These are phyloP conservation scores for Drosophila triauraria DNA, from an alignment of 1,140 invertebrate species.

Conservation along the genomic window DNA sequence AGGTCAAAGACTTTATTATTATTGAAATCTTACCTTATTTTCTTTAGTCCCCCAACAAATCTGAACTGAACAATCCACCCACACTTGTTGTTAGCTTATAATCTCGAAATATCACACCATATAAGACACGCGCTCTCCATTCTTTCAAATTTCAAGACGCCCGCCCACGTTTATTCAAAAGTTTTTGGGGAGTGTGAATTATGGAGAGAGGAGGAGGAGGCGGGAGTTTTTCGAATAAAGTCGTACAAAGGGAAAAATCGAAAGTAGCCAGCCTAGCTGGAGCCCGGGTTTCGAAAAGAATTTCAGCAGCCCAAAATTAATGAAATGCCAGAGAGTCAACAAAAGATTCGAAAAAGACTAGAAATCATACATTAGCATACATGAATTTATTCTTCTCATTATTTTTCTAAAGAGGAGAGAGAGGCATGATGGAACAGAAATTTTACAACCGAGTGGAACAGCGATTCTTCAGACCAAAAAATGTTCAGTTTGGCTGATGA, in stretches of 20 bases:
- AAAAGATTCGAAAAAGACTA: constrained; percentile 19
- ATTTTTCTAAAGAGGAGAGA: constrained; percentile 13
- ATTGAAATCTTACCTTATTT: background rate
- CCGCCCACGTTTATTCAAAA: constrained; percentile 30
- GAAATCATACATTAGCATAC: constrained; percentile 65
- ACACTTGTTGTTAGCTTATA: constrained; percentile 29
- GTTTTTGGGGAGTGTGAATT: constrained; percentile 25
- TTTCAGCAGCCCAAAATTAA: constrained; percentile 60
- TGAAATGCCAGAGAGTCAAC: constrained; percentile 54
- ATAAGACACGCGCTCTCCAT: constrained; percentile 31
- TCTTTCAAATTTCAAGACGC: constrained; percentile 18
- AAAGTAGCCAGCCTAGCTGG: constrained; percentile 55
- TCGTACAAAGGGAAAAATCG: constrained; percentile 61
- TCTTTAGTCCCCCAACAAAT: background rate
- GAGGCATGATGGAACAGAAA: constrained; percentile 62
- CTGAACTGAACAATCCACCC: constrained; percentile 15
- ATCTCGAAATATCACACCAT: constrained; percentile 35
- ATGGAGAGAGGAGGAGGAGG: background rate
- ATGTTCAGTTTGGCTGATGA: constrained; percentile 39
- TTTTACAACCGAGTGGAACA: constrained; percentile 20
- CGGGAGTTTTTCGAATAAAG: constrained; percentile 43
- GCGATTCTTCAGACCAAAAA: constrained; percentile 15
- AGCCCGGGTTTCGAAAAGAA: constrained; percentile 37
- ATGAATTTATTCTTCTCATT: constrained; percentile 47
- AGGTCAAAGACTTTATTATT: background rate